Evolutionary conservation across 1,140 invertebrate genomes (phyloP), one percentile per base, ranked within the genome.

Genomic region (Cardiocondyla obscurior): DNA sequence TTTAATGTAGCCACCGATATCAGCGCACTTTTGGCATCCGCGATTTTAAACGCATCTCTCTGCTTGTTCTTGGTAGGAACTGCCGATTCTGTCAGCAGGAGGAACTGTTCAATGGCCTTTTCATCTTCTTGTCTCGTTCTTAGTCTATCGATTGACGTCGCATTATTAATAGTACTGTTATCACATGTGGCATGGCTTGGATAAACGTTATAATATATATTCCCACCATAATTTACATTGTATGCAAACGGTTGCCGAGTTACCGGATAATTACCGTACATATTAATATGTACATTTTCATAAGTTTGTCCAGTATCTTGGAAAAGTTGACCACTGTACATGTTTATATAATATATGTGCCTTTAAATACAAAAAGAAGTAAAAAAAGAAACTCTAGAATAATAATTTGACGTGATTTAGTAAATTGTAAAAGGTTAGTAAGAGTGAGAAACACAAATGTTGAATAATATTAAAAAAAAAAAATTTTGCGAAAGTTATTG

Each of bases 21-120:
- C 33, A 95, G 81, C n/a, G 91, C 69, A n/a, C 73, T 69, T 82
- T 94, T 90, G 6, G 93, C 86, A 53, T 91, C 82, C 16, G 89
- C 91, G 8, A 94, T 91, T 79, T 93, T 88, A 30, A 79, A 87
- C 58, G 30, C 82, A 81, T 81, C 79, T 84, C 70, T 82, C 62
- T 60, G 69, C 7, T 57, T 57, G 53, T 62, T 58, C 76, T 51
- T 53, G 33, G 19, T 30, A 16, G 74, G 64, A 33, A 53, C 16
- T 16, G 25, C 30, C 49, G 65, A 10, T 49, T 73, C 64, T n/a
- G 12, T 16, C 25, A 86, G n/a, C 25, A 57, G 44, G 0, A 92
- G 55, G 62, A 93, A 93, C 65, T 89, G 64, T 51, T 90, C 84
- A 12, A 93, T 86, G 72, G 90, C 67, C 57, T 83, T 65, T 73